These are phyloP conservation scores for Cryptophagus acutangulus DNA, from an alignment of 2,888 invertebrate species.

Conservation along the genomic window DNA sequence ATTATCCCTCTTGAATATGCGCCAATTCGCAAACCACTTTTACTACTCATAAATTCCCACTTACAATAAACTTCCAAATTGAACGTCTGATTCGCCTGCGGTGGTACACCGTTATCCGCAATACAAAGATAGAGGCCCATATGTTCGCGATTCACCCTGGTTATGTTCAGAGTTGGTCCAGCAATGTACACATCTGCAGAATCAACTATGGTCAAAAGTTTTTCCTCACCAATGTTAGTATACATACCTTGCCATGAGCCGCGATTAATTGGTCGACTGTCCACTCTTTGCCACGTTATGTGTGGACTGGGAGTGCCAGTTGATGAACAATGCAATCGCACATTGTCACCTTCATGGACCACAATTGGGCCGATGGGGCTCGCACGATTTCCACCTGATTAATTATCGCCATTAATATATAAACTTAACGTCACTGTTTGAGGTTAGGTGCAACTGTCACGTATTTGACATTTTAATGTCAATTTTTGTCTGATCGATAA, in stretches of 20 bases:
- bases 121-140: constrained; percentile 73
- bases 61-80: constrained; percentile 87
- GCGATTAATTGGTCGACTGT: constrained; percentile 58
- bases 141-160: constrained; percentile 66
- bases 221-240: constrained; percentile 6
- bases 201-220: neutral
- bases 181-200: constrained; percentile 64
- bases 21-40: too few relatives aligned
- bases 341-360: constrained; percentile 74
- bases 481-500: too few relatives aligned
- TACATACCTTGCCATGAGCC: constrained; percentile 60
- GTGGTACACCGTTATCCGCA: constrained; percentile 83
- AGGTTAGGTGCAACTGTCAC: too few relatives aligned
- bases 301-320: constrained; percentile 72
- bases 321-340: constrained; percentile 77
- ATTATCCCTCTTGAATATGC: too few relatives aligned
- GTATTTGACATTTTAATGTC: too few relatives aligned
- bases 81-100: constrained; percentile 73
- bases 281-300: constrained; percentile 71
- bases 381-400: constrained; percentile 34
- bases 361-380: constrained; percentile 54
- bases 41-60: constrained; percentile 40
- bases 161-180: constrained; percentile 74
- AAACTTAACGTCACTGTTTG: too few relatives aligned
- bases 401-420: too few relatives aligned